Conservation (phyloP, 2,113 vertebrate genomes). For the Plestiodon gilberti region DNA sequence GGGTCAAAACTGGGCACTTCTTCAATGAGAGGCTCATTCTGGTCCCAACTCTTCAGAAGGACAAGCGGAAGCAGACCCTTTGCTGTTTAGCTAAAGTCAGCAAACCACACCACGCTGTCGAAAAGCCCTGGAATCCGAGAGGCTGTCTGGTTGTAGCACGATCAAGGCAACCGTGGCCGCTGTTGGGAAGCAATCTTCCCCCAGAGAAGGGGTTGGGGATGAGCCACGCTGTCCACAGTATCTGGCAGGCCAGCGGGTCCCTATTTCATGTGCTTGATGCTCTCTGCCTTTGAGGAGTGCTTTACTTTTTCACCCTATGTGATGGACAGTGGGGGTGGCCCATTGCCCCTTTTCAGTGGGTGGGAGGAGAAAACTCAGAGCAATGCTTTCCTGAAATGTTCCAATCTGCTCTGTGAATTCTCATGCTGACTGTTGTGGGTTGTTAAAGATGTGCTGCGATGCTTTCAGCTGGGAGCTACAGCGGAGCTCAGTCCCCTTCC, state of each 20-base stretch:
- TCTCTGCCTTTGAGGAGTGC: conserved; percentile 46
- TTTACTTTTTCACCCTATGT: conserved; percentile 43
- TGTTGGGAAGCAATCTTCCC: not conserved
- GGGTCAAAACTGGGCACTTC: not conserved
- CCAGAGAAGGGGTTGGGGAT: too few relatives aligned
- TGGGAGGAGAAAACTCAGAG: conserved; percentile 34
- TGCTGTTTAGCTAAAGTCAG: not conserved
- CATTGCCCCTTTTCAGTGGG: conserved; percentile 50
- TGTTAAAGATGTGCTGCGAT: too few relatives aligned
- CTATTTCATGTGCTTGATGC: conserved; percentile 55
- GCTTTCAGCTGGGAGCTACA: too few relatives aligned
- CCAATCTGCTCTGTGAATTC: conserved; percentile 55
- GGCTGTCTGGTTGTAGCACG: too few relatives aligned
- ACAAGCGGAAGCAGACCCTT: not conserved
- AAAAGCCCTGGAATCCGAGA: not conserved
- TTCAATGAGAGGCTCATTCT: not conserved
- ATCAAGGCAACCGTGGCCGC: not conserved
- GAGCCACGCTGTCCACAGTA: not conserved
- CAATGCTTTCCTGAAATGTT: conserved; percentile 53
- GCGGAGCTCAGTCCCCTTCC: too few relatives aligned
- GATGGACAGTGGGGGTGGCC: conserved; percentile 27
- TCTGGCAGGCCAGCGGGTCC: too few relatives aligned
- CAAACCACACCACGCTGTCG: not conserved
- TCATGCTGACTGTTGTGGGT: conserved; percentile 32
- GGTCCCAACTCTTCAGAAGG: not conserved